phyloP scores from a whole-genome alignment of 2,888 invertebrate genomes.

The Apamea anceps region DNA sequence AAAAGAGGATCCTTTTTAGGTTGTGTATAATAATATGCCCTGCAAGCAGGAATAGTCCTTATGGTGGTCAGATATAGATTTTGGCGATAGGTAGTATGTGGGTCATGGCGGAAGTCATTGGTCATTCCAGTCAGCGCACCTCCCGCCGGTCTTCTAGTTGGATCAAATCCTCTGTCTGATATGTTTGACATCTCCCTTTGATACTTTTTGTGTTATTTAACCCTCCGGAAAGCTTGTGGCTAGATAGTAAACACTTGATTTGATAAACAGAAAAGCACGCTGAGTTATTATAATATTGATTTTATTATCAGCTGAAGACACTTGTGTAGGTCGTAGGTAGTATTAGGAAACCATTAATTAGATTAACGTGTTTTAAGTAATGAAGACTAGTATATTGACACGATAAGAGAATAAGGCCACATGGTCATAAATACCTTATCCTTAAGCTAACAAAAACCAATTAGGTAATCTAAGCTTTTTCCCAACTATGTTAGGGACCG shows the following conservation, averaged over 20 bases:
- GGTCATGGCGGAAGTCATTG: accelerated
- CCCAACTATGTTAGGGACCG: background rate
- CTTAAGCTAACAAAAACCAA: background rate
- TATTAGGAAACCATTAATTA: constrained; percentile 32
- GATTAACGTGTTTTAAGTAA: constrained; percentile 32
- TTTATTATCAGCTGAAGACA: constrained; percentile 16
- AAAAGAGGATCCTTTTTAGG: no score
- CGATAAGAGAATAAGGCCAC: background rate
- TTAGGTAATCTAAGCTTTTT: background rate
- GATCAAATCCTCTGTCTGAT: no score
- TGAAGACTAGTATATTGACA: background rate
- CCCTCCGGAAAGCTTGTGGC: background rate
- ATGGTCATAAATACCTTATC: constrained; percentile 20
- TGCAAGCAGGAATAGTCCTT: no score
- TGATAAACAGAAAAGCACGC: background rate
- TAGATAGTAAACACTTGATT: background rate
- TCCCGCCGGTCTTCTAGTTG: background rate
- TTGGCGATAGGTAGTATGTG: background rate
- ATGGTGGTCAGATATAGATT: no score
- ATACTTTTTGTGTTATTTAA: background rate
- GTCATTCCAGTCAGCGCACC: background rate
- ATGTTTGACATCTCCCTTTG: background rate
- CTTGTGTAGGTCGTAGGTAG: constrained; percentile 1
- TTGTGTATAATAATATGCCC: no score
- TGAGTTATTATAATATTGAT: constrained; percentile 30